These are phyloP conservation scores for Notarius lentiginosus DNA, from an alignment of 2,113 vertebrate genomes.

Conservation along the genomic window DNA sequence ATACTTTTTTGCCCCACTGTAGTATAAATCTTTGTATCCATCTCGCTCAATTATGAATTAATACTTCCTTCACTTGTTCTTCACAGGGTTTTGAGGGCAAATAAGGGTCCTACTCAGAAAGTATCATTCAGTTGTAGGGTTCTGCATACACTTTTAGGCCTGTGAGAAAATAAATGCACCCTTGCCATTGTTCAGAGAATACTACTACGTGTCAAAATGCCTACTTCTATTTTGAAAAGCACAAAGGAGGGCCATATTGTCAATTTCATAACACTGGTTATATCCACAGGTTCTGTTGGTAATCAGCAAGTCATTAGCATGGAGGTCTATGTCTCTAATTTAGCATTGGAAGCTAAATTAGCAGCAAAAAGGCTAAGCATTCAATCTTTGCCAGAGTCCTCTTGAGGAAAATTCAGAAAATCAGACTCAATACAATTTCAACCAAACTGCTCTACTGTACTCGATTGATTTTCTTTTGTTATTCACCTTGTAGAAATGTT, in stretches of 20 bases:
- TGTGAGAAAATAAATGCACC: not conserved
- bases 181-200: not conserved
- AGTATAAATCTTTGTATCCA: not conserved
- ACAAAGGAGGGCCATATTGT: not conserved
- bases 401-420: not conserved
- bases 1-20: no score
- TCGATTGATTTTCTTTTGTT: not conserved
- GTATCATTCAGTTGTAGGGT: not conserved
- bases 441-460: not conserved
- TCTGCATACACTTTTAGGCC: not conserved
- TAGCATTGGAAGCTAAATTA: not conserved
- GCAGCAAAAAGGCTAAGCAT: not conserved
- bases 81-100: not conserved
- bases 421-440: not conserved
- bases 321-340: no score
- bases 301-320: not conserved
- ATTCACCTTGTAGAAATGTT: not conserved
- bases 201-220: not conserved
- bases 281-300: not conserved
- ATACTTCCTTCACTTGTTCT: not conserved
- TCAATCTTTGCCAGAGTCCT: not conserved
- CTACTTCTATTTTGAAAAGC: not conserved
- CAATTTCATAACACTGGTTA: not conserved
- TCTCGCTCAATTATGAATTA: not conserved
- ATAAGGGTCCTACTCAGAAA: not conserved